Conservation (phyloP, 2,888 invertebrate species). For the Oscheius sp. region DNA sequence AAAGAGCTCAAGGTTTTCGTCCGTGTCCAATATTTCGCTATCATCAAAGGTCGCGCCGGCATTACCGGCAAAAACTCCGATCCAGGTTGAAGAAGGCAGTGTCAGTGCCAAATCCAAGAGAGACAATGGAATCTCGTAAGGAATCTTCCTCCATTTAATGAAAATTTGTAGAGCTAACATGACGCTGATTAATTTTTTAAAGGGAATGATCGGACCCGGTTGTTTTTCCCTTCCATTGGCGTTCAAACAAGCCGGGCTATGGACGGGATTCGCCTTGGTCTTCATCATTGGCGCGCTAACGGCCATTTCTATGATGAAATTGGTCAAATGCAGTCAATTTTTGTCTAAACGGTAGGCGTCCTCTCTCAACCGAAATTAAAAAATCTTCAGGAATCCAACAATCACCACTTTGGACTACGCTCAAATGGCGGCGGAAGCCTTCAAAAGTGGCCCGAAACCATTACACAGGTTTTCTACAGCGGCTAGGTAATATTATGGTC, state of each 20-base stretch:
- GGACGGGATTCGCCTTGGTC: conserved; percentile 62
- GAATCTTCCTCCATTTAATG: not conserved
- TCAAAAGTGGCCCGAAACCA: conserved; percentile 6
- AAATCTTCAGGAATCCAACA: not conserved
- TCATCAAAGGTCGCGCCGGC: too few relatives aligned
- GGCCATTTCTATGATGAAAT: conserved; percentile 65
- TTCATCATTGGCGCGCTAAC: conserved; percentile 65
- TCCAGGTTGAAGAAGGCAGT: not conserved
- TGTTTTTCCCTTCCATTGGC: conserved; percentile 67
- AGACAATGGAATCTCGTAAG: conserved; percentile 11
- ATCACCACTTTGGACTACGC: conserved; percentile 73
- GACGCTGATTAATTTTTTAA: conserved; percentile 64
- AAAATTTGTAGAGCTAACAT: conserved; percentile 28
- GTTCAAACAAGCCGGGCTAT: conserved; percentile 65
- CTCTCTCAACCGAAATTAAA: not conserved
- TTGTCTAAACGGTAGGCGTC: conserved; percentile 43
- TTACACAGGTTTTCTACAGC: conserved; percentile 48
- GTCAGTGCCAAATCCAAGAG: not conserved
- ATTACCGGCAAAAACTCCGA: conserved; percentile 11
- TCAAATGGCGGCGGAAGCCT: conserved; percentile 72
- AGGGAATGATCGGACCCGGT: conserved; percentile 70
- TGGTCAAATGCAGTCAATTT: conserved; percentile 67
- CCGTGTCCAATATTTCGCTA: too few relatives aligned
- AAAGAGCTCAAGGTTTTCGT: too few relatives aligned
- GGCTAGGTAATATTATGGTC: conserved; percentile 40